These are phyloP conservation scores for Dromaius novaehollandiae DNA, from an alignment of 2,113 vertebrate species.

Conservation along the genomic window DNA sequence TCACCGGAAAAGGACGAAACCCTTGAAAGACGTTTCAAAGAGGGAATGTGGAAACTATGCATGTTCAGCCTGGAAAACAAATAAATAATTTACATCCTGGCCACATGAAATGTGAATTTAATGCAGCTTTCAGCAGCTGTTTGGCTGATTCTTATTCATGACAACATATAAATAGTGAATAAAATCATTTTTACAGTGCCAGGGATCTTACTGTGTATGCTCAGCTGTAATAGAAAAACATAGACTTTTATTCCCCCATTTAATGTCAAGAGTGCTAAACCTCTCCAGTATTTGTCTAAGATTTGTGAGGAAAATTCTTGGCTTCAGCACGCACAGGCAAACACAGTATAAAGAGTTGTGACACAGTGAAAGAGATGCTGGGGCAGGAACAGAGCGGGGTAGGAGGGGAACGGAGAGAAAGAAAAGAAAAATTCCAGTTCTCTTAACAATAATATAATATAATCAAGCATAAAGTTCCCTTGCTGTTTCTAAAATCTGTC, in stretches of 20 bases:
- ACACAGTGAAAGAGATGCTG: neutral
- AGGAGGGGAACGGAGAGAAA: neutral
- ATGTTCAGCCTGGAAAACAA: neutral
- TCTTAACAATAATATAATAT: neutral
- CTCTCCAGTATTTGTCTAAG: neutral
- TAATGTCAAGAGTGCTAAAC: neutral
- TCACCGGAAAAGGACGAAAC: neutral
- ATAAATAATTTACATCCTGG: slow-evolving; percentile 20
- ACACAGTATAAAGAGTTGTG: neutral
- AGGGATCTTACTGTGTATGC: neutral
- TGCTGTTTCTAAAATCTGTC: slow-evolving; percentile 27
- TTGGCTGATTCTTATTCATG: slow-evolving; percentile 27
- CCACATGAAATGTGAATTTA: neutral
- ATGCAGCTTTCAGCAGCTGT: slow-evolving; percentile 25
- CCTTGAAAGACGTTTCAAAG: neutral
- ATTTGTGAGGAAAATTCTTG: neutral
- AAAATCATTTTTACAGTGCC: neutral
- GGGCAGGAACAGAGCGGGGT: rapidly evolving
- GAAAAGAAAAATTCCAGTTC: neutral
- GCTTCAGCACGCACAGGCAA: neutral
- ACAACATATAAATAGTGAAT: slow-evolving; percentile 13
- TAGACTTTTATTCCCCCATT: slow-evolving; percentile 22
- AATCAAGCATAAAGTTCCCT: neutral
- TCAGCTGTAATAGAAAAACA: neutral
- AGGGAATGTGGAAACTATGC: neutral